phyloP scores from a whole-genome alignment of 2,888 invertebrate species.

The Nudaria mundana region DNA sequence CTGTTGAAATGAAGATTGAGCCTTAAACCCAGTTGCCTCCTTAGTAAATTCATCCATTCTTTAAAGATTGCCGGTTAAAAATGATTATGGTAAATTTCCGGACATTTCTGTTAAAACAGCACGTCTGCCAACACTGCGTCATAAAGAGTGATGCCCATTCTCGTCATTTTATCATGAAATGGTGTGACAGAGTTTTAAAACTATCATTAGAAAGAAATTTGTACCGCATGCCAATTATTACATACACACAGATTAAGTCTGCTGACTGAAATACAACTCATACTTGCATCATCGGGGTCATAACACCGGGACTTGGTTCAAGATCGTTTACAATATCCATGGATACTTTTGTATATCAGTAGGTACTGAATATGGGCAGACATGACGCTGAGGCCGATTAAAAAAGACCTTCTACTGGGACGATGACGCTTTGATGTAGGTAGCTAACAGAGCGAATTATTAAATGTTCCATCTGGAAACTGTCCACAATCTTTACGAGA shows the following conservation, averaged over 20 bases:
- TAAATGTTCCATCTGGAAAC: slow-evolving; percentile 21
- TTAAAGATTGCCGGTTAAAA: no score
- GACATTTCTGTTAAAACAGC: no score
- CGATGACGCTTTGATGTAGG: slow-evolving; percentile 47
- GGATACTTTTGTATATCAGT: slow-evolving; percentile 6
- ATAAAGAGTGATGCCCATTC: no score
- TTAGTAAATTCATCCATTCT: no score
- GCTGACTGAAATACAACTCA: slow-evolving; percentile 31
- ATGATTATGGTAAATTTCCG: no score
- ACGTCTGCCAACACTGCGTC: no score
- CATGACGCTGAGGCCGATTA: slow-evolving; percentile 24
- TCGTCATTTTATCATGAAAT: no score
- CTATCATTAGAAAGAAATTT: no score
- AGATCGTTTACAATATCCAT: slow-evolving; percentile 17
- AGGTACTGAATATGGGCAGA: slow-evolving; percentile 28
- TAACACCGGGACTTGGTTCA: slow-evolving; percentile 22
- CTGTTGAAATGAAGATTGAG: no score
- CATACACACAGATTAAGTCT: background rate
- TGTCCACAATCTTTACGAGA: slow-evolving; percentile 22
- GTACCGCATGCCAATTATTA: no score
- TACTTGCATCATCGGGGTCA: slow-evolving; percentile 47
- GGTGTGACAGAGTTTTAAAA: no score
- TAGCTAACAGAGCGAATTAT: slow-evolving; percentile 24
- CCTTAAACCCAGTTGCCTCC: no score
- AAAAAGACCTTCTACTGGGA: slow-evolving; percentile 55